These are phyloP conservation scores for Larimichthys polyactis DNA, from an alignment of 2,113 vertebrate species.

Conservation along the genomic window DNA sequence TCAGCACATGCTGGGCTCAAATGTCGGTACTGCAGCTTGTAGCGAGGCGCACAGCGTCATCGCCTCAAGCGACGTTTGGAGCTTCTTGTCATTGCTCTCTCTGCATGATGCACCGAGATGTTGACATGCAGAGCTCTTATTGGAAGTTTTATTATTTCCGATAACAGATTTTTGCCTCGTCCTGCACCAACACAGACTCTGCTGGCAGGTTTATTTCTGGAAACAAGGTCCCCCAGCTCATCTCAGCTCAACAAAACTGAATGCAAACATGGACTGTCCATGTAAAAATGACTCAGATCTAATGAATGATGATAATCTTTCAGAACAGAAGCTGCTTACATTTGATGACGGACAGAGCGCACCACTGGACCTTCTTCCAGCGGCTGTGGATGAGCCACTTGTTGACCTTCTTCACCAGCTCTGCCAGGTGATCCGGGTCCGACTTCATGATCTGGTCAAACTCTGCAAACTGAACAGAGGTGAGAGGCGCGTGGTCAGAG, in stretches of 20 bases:
- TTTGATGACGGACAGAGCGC: slow-evolving; percentile 95
- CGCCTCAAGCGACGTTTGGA: too few species aligned
- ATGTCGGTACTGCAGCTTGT: too few species aligned
- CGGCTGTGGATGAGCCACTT: slow-evolving; percentile 97
- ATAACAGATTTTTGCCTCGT: background rate
- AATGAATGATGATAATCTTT: background rate
- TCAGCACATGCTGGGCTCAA: too few species aligned
- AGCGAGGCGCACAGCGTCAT: too few species aligned
- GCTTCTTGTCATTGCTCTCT: too few species aligned
- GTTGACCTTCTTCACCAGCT: slow-evolving; percentile 94
- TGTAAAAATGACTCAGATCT: background rate
- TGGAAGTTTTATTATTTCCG: background rate
- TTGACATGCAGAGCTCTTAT: too few species aligned
- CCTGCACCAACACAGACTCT: background rate
- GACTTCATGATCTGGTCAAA: slow-evolving; percentile 99
- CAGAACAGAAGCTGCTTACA: slow-evolving; percentile 74
- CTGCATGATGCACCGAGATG: too few species aligned
- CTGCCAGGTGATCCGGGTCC: slow-evolving; percentile 96
- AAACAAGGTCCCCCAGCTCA: background rate
- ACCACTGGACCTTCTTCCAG: slow-evolving; percentile 99
- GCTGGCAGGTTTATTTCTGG: background rate
- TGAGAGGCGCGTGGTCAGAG: accelerated
- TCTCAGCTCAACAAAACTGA: background rate
- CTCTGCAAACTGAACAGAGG: slow-evolving; percentile 90
- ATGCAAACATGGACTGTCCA: too few species aligned